A percentile compares a stretch with the other conserved stretches of the same genome.
Evolutionary conservation across 2,888 invertebrate genomes (phyloP).

Genomic region (Polyommatus icarus): DNA sequence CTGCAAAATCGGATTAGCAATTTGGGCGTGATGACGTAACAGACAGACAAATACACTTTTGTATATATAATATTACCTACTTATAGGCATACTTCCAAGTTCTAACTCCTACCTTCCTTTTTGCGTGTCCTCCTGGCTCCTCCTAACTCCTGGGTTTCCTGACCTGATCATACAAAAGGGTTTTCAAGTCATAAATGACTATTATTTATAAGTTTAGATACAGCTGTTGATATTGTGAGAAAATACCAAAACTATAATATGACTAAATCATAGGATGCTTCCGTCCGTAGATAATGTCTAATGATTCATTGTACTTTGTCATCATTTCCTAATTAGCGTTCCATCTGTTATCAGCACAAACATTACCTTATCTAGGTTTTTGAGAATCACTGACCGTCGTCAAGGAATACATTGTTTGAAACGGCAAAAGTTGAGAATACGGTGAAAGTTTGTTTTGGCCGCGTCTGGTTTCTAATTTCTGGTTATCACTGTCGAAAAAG

Average conservation of each 20-base stretch:
- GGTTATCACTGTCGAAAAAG: not conserved
- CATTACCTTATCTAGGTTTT: slow-evolving; percentile 26
- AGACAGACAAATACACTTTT: no score
- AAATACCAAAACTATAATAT: not conserved
- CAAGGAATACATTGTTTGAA: not conserved
- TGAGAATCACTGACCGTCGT: not conserved
- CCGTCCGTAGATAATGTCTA: not conserved
- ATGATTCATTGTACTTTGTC: slow-evolving; percentile 36
- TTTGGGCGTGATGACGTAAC: no score
- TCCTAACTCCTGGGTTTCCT: no score
- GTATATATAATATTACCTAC: no score
- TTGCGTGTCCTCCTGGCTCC: no score
- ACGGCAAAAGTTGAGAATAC: not conserved
- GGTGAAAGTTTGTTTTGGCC: slow-evolving; percentile 6
- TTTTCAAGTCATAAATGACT: no score
- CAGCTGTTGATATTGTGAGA: no score
- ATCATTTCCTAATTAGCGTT: slow-evolving; percentile 35
- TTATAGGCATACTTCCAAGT: no score
- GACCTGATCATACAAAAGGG: no score
- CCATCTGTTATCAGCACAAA: slow-evolving; percentile 35
- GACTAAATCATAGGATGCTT: not conserved
- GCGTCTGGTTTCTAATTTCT: slow-evolving; percentile 4
- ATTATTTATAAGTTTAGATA: no score
- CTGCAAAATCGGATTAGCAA: no score
- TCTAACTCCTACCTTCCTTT: no score